Evolutionary conservation across 23 tunicate genomes (phyloP).

Genomic region (Botrylloides violaceus): DNA sequence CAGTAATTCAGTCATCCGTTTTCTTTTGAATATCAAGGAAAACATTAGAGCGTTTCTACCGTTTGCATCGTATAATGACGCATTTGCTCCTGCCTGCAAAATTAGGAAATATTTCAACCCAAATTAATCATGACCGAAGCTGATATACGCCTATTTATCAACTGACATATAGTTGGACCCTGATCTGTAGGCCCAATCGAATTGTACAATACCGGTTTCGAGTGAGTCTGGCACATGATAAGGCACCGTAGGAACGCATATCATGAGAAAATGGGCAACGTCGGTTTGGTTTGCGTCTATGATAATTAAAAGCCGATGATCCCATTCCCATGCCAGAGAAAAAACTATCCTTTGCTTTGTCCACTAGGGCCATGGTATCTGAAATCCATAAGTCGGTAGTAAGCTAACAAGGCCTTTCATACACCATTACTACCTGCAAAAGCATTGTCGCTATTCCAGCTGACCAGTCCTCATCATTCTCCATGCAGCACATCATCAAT

Average conservation of each 20-base stretch:
- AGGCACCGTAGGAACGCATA: too few species aligned
- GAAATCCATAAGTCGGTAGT: not conserved
- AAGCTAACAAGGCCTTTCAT: not conserved
- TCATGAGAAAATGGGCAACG: too few species aligned
- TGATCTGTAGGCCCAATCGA: too few species aligned
- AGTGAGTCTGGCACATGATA: too few species aligned
- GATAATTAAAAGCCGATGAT: not conserved
- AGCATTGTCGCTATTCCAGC: slow-evolving; percentile 80
- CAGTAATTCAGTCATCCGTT: slow-evolving; percentile 31
- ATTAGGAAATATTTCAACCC: too few species aligned
- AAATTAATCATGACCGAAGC: too few species aligned
- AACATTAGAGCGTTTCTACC: slow-evolving; percentile 59
- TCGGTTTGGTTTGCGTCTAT: not conserved
- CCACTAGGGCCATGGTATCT: too few species aligned
- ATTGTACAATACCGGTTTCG: too few species aligned
- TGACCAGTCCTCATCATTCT: slow-evolving; percentile 65
- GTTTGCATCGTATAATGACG: slow-evolving; percentile 38
- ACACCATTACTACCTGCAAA: slow-evolving; percentile 35
- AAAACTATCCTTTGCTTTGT: too few species aligned
- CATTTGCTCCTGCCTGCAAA: slow-evolving; percentile 70
- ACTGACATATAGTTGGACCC: too few species aligned
- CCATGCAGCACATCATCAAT: slow-evolving; percentile 69
- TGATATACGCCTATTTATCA: too few species aligned
- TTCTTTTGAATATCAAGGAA: slow-evolving; percentile 29
- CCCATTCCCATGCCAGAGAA: too few species aligned